These are phyloP conservation scores for Frankliniella intonsa DNA, from an alignment of 2,888 invertebrate genomes.

Conservation along the genomic window DNA sequence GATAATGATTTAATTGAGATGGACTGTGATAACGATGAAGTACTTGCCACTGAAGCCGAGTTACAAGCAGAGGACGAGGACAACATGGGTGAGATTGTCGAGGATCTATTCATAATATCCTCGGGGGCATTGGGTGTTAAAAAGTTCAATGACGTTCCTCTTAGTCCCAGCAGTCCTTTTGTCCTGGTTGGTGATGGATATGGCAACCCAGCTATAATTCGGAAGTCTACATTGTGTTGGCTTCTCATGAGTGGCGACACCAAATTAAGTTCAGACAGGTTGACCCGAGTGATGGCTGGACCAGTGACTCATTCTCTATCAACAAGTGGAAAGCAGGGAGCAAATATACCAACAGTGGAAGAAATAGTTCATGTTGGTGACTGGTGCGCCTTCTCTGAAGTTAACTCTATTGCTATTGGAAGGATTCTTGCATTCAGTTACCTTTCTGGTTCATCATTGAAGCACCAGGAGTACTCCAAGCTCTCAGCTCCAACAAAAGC, in stretches of 20 bases:
- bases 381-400: too few species aligned
- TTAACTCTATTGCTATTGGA: too few species aligned
- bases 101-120: neutral
- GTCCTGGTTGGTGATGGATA: neutral
- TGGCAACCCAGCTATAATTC: neutral
- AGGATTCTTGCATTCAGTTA: too few species aligned
- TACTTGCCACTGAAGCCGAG: neutral
- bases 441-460: too few species aligned
- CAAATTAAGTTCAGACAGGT: neutral
- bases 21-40: neutral
- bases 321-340: too few species aligned
- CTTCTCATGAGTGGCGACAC: neutral
- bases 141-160: neutral
- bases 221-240: neutral
- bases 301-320: neutral
- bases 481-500: too few species aligned
- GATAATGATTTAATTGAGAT: neutral
- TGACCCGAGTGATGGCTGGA: neutral
- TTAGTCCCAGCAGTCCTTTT: neutral
- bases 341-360: too few species aligned
- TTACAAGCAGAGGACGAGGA: neutral
- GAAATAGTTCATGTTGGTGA: too few species aligned
- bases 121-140: neutral
- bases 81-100: neutral
- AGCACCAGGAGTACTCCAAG: too few species aligned